Conservation (phyloP, 2,797 vertebrate species). For the Taeniopygia guttata region DNA sequence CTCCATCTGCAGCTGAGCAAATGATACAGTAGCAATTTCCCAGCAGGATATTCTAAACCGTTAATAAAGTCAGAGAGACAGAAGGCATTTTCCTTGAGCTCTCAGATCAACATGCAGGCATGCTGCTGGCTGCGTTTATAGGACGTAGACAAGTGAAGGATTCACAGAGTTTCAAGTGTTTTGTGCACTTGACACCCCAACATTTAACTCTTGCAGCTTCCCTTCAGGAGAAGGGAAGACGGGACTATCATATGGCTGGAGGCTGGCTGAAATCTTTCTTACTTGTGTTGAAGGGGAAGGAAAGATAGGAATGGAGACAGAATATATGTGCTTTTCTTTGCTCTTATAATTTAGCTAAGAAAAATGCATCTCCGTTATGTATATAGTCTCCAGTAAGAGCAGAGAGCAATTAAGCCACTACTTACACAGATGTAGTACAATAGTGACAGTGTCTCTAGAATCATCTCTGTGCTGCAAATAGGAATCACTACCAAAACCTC, state of each 20-base stretch:
- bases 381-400: background rate
- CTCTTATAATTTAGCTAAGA: background rate
- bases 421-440: background rate
- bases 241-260: background rate
- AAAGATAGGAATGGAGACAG: background rate
- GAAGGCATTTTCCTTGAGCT: background rate
- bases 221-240: background rate
- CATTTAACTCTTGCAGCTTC: background rate
- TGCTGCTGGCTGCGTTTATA: background rate
- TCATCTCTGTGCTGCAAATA: background rate
- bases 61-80: background rate
- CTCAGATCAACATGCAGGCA: background rate
- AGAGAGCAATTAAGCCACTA: background rate
- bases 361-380: background rate
- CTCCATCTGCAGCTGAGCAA: slow-evolving; percentile 1
- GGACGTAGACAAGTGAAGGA: background rate
- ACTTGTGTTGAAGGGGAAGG: background rate
- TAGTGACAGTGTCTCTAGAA: background rate
- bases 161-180: background rate
- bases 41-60: background rate
- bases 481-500: background rate
- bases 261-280: background rate
- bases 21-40: slow-evolving; percentile 36
- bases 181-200: background rate
- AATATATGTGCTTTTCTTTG: background rate